These are phyloP conservation scores for Myoxocephalus aenaeus DNA, from an alignment of 2,797 vertebrate genomes.

Conservation along the genomic window DNA sequence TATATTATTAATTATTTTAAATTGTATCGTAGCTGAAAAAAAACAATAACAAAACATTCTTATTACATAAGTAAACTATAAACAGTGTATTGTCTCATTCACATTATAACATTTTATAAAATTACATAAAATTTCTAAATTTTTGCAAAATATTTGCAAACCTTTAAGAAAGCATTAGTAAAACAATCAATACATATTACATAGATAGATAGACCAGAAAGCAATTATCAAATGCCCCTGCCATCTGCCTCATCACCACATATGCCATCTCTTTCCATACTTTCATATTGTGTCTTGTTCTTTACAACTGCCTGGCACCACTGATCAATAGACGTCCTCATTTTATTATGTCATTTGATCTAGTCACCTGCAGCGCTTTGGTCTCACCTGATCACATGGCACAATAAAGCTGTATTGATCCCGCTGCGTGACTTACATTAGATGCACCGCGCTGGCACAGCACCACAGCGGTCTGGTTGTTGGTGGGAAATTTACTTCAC, in stretches of 20 bases:
- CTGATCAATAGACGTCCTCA: slow-evolving; percentile 65
- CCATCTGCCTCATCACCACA: slow-evolving; percentile 27
- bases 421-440: slow-evolving; percentile 63
- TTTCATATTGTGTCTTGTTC: slow-evolving; percentile 56
- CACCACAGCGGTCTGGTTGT: slow-evolving; percentile 15
- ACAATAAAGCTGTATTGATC: slow-evolving; percentile 77
- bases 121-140: no score
- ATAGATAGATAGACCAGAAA: not conserved
- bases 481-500: slow-evolving; percentile 54
- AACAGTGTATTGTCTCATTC: not conserved
- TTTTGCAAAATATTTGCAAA: no score
- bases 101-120: not conserved
- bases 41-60: no score
- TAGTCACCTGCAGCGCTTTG: slow-evolving; percentile 67
- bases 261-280: slow-evolving; percentile 37
- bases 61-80: not conserved
- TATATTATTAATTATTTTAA: no score
- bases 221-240: slow-evolving; percentile 13
- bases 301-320: slow-evolving; percentile 69
- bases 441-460: slow-evolving; percentile 6
- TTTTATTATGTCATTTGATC: slow-evolving; percentile 84
- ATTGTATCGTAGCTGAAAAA: no score
- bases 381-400: slow-evolving; percentile 75
- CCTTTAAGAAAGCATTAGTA: no score
- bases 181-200: not conserved